A percentile compares a stretch with the other conserved stretches of the same genome.
Evolutionary conservation across 1,140 invertebrate genomes (phyloP).

Genomic region (Sycophaga agraensis): DNA sequence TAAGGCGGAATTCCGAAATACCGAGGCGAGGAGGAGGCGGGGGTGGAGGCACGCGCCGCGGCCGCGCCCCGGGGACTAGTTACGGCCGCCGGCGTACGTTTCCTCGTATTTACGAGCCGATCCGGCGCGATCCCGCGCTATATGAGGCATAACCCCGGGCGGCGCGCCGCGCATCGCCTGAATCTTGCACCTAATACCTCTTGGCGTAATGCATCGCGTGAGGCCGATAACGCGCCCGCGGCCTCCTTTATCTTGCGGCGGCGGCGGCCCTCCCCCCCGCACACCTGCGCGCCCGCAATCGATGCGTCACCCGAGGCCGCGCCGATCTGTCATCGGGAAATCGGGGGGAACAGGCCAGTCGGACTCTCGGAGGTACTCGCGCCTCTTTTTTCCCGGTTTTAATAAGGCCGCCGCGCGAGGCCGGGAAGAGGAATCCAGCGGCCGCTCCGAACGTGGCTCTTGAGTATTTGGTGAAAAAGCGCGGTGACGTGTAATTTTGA

Average conservation of each 20-base stretch:
- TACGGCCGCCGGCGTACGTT: conserved; percentile 13
- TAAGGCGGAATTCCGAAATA: conserved; percentile 23
- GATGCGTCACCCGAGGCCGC: too few species aligned
- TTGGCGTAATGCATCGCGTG: conserved; percentile 28
- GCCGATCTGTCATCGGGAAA: too few species aligned
- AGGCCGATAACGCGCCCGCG: conserved; percentile 5
- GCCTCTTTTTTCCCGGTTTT: too few species aligned
- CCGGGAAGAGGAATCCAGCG: too few species aligned
- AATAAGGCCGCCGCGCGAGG: too few species aligned
- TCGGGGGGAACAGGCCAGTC: too few species aligned
- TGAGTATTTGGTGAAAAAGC: too few species aligned
- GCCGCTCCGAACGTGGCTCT: too few species aligned
- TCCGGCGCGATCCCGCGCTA: neutral
- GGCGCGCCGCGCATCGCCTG: conserved; percentile 7
- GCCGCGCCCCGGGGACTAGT: too few species aligned
- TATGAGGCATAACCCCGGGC: conserved; percentile 7
- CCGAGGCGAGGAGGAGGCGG: too few species aligned
- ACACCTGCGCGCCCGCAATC: conserved; percentile 6
- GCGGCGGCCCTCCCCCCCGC: neutral
- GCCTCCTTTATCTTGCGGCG: neutral
- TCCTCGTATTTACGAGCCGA: conserved; percentile 29
- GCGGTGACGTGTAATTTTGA: conserved; percentile 22
- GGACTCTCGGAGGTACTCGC: too few species aligned
- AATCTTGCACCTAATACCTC: conserved; percentile 26
- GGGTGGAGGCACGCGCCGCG: too few species aligned